These are phyloP conservation scores for Vireo altiloquus DNA, from an alignment of 2,113 vertebrate genomes.

Conservation along the genomic window DNA sequence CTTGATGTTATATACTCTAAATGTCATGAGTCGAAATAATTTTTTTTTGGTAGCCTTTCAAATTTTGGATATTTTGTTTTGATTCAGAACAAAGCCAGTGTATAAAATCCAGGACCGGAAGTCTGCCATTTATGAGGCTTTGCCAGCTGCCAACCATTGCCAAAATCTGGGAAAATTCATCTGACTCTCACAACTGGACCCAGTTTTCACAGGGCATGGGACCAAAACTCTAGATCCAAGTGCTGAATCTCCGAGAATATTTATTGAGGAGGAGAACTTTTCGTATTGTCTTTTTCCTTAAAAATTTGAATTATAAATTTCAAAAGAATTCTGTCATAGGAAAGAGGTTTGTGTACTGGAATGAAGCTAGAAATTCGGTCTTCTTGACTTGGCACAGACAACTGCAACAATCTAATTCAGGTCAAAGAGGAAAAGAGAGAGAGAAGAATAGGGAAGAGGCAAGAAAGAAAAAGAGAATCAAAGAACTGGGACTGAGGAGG, in stretches of 20 bases:
- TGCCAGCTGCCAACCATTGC: neutral
- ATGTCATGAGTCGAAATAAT: neutral
- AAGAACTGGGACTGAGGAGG: neutral
- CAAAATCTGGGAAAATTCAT: conserved; percentile 18
- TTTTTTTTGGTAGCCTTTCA: neutral
- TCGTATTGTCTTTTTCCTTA: neutral
- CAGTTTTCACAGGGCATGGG: neutral
- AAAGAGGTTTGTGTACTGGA: neutral
- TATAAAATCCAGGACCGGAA: conserved; percentile 3
- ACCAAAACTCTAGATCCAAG: neutral
- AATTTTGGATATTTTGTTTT: neutral
- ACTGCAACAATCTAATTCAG: neutral
- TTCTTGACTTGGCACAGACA: neutral
- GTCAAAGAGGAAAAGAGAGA: neutral
- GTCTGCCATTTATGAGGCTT: neutral
- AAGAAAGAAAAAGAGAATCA: neutral
- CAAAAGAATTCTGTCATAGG: neutral
- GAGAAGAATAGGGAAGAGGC: neutral
- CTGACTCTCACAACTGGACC: neutral
- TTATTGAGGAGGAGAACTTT: neutral
- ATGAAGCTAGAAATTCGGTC: neutral
- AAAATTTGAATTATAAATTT: neutral
- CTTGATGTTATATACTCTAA: neutral
- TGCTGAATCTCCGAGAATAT: neutral
- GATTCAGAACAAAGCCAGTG: neutral